Evolutionary conservation across 2,113 vertebrate species (phyloP).

Genomic region (Mus spicilegus): DNA sequence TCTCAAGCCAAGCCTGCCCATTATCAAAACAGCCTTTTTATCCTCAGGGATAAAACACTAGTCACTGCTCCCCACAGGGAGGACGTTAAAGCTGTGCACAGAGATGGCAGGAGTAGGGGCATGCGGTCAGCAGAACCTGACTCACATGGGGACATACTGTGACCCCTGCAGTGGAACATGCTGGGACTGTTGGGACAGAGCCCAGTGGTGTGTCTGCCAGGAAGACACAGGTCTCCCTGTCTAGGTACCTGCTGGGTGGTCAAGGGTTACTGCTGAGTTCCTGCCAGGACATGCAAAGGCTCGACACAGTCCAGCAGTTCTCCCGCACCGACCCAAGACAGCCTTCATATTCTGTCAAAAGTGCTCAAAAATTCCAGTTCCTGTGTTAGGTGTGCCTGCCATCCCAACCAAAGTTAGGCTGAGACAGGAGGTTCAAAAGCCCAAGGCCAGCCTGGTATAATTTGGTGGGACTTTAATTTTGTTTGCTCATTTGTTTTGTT

Average conservation of each 20-base stretch:
- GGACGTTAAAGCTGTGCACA: neutral
- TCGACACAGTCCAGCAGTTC: no score
- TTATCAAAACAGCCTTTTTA: constrained; percentile 49
- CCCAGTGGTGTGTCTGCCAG: neutral
- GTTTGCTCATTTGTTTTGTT: neutral
- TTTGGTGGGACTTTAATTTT: neutral
- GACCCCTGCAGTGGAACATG: neutral
- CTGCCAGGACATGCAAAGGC: neutral
- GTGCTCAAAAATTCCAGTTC: no score
- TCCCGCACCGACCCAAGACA: neutral
- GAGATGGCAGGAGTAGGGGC: neutral
- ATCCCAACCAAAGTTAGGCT: neutral
- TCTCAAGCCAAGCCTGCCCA: neutral
- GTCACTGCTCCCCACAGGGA: neutral
- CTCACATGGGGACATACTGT: neutral
- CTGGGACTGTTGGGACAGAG: neutral
- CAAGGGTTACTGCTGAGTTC: neutral
- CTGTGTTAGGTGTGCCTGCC: neutral
- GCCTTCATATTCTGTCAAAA: neutral
- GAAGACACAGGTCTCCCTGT: neutral
- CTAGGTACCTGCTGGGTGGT: neutral
- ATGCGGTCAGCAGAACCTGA: neutral
- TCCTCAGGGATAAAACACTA: constrained; percentile 10
- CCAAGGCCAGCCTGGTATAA: neutral
- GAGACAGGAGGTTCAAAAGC: neutral